These are phyloP conservation scores for Ditylenchus weischeri DNA, from an alignment of 2,888 invertebrate genomes.

Conservation along the genomic window DNA sequence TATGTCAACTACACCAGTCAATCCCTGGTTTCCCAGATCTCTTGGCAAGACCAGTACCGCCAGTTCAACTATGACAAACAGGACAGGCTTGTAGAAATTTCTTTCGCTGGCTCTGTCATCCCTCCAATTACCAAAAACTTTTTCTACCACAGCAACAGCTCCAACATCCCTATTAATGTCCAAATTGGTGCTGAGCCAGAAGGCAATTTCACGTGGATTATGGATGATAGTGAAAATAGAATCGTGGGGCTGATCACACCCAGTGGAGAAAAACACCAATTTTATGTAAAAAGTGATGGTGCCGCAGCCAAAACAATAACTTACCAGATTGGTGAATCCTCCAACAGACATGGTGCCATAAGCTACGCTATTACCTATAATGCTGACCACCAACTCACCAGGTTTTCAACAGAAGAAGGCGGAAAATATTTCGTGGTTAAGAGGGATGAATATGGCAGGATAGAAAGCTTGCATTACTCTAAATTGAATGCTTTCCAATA, in stretches of 20 bases:
- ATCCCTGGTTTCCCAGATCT: not conserved
- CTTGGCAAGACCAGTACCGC: not conserved
- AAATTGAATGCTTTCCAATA: not conserved
- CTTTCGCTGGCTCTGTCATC: not conserved
- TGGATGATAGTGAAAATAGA: not conserved
- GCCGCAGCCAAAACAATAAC: not conserved
- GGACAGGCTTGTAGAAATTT: not conserved
- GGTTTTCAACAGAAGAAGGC: constrained; percentile 1
- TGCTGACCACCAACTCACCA: not conserved
- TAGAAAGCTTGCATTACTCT: not conserved
- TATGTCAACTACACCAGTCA: not conserved
- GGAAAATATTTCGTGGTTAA: not conserved
- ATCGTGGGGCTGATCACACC: not conserved
- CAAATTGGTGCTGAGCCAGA: not conserved
- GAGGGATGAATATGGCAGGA: not conserved
- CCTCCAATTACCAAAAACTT: not conserved
- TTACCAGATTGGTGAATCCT: not conserved
- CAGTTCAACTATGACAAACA: not conserved
- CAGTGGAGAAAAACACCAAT: not conserved
- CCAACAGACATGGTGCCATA: not conserved
- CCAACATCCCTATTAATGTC: not conserved
- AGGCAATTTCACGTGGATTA: not conserved
- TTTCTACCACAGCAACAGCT: not conserved
- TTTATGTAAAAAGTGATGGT: not conserved
- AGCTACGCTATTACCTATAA: not conserved